Percentiles rank a stretch among this genome's conserved stretches.
Conservation (phyloP, 2,113 vertebrate species). For the Diadophis punctatus region DNA sequence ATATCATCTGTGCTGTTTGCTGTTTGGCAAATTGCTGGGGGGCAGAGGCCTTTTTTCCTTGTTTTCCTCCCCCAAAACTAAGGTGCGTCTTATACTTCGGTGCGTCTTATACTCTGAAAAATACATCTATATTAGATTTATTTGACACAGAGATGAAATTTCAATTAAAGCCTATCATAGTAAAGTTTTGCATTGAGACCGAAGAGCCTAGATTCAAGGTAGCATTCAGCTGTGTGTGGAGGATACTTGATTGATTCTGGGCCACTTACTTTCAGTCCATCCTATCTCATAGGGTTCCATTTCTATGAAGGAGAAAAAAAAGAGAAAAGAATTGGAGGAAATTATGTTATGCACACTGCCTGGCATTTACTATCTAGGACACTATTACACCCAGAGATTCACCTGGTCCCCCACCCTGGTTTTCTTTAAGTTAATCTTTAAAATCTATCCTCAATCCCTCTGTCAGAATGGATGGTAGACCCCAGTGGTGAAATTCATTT, state of each 20-base stretch:
- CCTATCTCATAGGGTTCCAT: not conserved
- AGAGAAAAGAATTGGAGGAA: not conserved
- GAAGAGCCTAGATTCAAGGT: not conserved
- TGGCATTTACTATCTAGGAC: not conserved
- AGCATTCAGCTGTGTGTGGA: not conserved
- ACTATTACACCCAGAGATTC: not conserved
- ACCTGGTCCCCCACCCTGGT: not conserved
- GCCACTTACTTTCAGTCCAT: not conserved
- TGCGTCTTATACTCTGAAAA: too few relatives aligned
- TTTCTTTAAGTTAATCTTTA: not conserved
- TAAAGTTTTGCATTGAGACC: not conserved
- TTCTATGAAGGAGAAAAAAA: not conserved
- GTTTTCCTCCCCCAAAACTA: too few relatives aligned
- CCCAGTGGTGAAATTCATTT: too few relatives aligned
- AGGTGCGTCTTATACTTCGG: too few relatives aligned
- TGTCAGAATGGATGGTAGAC: not conserved
- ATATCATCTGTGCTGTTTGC: too few relatives aligned
- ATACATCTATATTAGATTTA: not conserved
- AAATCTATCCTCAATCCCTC: not conserved
- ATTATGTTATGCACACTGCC: not conserved
- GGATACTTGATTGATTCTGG: not conserved
- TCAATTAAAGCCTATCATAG: not conserved
- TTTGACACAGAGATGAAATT: not conserved
- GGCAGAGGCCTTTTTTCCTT: too few relatives aligned
- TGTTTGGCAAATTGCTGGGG: too few relatives aligned